Evolutionary conservation across 1,140 invertebrate species (phyloP), one percentile per base, ranked within the genome.

Genomic region (Anoplolepis gracilipes): DNA sequence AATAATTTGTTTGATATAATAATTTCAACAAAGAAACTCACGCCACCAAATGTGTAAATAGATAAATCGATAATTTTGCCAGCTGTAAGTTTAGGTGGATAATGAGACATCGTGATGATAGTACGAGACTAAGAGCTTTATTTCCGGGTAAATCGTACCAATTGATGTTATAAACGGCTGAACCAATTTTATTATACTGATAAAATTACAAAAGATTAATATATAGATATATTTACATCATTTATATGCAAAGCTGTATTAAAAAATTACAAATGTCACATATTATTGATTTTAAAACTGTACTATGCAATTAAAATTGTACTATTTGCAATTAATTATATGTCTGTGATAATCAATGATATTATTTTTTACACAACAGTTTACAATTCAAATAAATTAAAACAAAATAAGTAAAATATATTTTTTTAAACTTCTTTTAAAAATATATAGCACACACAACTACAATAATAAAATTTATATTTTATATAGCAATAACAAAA

Each of bases 61-160:
- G 81, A 85, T 25, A 90, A 42, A 11, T 89, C 77, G 7, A 90
- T 8, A 8, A 90, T 49, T 64, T 87, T 90, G 6, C 87, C 88
- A 39, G 85, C 89, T 2, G 82, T 87, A 16, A 90, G 61, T 70
- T 84, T 90, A 4, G 88, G 77, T 0, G 89, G 89, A 64, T 88
- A 75, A 10, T 79, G 86, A 16, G 88, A 85, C 59, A 90, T 86
- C 0, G 64, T 36, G 6, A 61, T 88, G 5, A 90, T 7, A 90
- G 8, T 19, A 86, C 36, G 6, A 90, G 61, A 57, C 30, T 11
- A 1, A 42, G 16, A 57, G 76, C 73, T 64, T 61, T 61, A 8
- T 84, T 85, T 1, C 61, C 46, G 1, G 84, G 69, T 28, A 90
- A 46, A 53, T 65, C 19, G 4, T 90, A 90, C 88, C 89, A 90